Evolutionary conservation across 92 coral and sea anemone species (phyloP).

Genomic region (Palythoa caribaeorum): DNA sequence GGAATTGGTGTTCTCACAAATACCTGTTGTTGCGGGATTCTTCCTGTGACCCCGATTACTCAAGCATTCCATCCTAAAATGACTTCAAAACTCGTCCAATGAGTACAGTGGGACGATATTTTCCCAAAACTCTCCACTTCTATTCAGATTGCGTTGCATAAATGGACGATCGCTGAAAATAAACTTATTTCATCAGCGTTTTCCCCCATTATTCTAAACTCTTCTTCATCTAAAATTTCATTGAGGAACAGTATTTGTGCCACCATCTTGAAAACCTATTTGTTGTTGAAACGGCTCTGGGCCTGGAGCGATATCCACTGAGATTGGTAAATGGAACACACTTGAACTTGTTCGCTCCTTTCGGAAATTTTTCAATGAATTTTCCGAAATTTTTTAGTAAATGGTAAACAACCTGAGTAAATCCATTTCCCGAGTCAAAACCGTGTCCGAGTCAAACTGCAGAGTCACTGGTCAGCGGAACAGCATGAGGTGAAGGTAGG

Average conservation of each 20-base stretch:
- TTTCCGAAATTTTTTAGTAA: conserved; percentile 28
- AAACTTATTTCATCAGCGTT: conserved; percentile 34
- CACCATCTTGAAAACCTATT: conserved; percentile 33
- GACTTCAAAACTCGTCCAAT: conserved; percentile 19
- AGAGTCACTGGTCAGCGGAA: too few species aligned
- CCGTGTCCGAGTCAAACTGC: too few species aligned
- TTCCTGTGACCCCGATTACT: conserved; percentile 19
- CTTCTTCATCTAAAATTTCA: conserved; percentile 39
- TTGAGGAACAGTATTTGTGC: conserved; percentile 44
- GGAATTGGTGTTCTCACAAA: conserved; percentile 69
- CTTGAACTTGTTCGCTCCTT: conserved; percentile 9
- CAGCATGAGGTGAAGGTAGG: too few species aligned
- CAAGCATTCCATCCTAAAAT: conserved; percentile 49
- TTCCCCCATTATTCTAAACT: not conserved
- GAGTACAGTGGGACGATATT: not conserved
- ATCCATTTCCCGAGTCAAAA: too few species aligned
- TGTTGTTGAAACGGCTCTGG: not conserved
- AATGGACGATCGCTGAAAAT: conserved; percentile 39
- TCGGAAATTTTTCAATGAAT: conserved; percentile 10
- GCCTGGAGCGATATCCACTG: not conserved
- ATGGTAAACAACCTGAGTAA: conserved; percentile 26
- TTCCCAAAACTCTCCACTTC: conserved; percentile 53
- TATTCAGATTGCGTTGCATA: conserved; percentile 49
- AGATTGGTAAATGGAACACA: conserved; percentile 20
- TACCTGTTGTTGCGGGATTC: conserved; percentile 12